Percentiles rank a stretch among this genome's conserved stretches.
Conservation (phyloP, 2,888 invertebrate genomes). For the Apeira syringaria region DNA sequence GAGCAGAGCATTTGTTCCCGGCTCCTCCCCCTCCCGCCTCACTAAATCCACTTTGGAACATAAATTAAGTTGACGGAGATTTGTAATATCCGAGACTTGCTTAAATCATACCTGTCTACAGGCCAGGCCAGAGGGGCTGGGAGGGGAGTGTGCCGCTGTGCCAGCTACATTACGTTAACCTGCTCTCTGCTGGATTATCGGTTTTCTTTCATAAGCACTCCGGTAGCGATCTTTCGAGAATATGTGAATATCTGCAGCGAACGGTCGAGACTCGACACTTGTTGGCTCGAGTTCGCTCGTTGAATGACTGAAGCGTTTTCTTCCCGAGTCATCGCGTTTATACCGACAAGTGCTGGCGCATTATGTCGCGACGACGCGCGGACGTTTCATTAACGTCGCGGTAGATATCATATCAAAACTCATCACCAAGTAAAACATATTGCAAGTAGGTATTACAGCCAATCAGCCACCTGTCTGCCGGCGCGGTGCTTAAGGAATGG, state of each 20-base stretch:
- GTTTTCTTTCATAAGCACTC: slow-evolving; percentile 10
- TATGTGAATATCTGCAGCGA: neutral
- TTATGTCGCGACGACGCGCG: too few relatives aligned
- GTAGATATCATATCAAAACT: too few relatives aligned
- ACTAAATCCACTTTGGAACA: slow-evolving; percentile 27
- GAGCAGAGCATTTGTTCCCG: slow-evolving; percentile 20
- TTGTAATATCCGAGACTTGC: slow-evolving; percentile 29
- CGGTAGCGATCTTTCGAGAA: neutral
- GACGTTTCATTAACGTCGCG: too few relatives aligned
- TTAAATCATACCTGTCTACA: slow-evolving; percentile 27
- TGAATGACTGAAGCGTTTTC: too few relatives aligned
- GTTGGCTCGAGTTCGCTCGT: neutral
- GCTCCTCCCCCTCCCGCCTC: slow-evolving; percentile 7
- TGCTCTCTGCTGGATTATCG: slow-evolving; percentile 14
- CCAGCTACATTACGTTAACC: slow-evolving; percentile 11
- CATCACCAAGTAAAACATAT: too few relatives aligned
- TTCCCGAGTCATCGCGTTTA: too few relatives aligned
- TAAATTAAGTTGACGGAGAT: slow-evolving; percentile 31
- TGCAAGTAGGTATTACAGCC: too few relatives aligned
- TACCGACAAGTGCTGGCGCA: too few relatives aligned
- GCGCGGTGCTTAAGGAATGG: too few relatives aligned
- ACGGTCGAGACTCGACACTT: neutral
- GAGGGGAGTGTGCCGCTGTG: slow-evolving; percentile 3
- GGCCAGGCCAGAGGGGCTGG: neutral
- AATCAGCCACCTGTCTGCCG: too few relatives aligned